Base-by-base conservation (phyloP, 2,797 vertebrate species). In the Anniella stebbinsi region DNA sequence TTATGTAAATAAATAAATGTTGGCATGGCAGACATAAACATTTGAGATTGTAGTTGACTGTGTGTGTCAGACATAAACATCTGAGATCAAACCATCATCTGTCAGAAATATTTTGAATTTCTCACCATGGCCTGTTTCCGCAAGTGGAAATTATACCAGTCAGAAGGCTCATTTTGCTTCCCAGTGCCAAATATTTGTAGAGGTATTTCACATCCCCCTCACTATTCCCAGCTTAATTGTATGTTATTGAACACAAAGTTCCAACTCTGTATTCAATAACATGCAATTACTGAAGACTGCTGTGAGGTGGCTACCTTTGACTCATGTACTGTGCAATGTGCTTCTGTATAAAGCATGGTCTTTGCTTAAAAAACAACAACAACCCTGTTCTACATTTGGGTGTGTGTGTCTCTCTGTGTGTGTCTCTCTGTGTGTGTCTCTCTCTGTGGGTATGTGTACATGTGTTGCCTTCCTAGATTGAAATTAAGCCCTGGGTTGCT, bases 211-310 rank as follows among this genome's bases (percentile, higher is more conserved):
- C 66, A 67, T 36, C 70, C 63, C 51, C 66, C 54, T 80, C 33
- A 70, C 54, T 90, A 73, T 69, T 80, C 48, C 76, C 23, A 45
- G 33, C 63, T 80, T 80, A 87, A 87, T 87, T 87, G 76, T 54
- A 69, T 76, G 60, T 54, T 87, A 69, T 33, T 67, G 76, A 54
- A 87, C 51, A 69, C 45, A 80, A 21, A 51, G 60, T 25, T 66
- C 38, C 38, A 13, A 63, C 38, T 45, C 45, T 45, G 45, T 45
- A 6, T 45, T 45, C 45, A 45, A 45, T 45, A 45, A 45, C 45
- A 45, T 45, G 6, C 45, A 45, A 45, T 45, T 45, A 45, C 45
- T 45, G 45, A 45, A 45, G 45, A 45, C 41, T 30, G 63, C 41
- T 48, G 60, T 13, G 4, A 87, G 78, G 78, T 51, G 57, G 75